Base-by-base conservation (phyloP, 2,888 invertebrate genomes). In the Xanthorhoe designata region DNA sequence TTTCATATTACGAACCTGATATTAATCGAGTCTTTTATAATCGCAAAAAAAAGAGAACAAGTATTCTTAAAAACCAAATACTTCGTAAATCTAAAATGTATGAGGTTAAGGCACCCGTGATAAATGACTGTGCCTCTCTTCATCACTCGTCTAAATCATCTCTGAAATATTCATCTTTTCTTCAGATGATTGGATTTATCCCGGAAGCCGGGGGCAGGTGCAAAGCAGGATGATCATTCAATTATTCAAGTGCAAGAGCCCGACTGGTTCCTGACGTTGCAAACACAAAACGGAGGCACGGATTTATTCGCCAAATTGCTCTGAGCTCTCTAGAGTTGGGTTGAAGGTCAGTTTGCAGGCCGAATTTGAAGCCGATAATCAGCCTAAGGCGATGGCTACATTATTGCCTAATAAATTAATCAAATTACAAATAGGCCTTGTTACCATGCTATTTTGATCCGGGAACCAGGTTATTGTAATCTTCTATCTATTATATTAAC, bases 251-350 rank as follows among this genome's bases (percentile, higher is more conserved):
- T 80, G 75, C 78, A 71, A 59, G 68, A 80, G 70, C 80, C 74
- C 71, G 76, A 74, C 73, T 78, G 76, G 75, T 71, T 76, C 77
- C 80, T 83, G 81, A 82, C 78, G 78, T 75, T 76, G 82, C 77
- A 74, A 81, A 80, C 78, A 80, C 80, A 84, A 78, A 81, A 77
- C 75, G 75, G 78, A 75, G 78, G 73, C 79, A 80, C 77, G 78
- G 84, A 87, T 87, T 86, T 87, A 85, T 87, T 78, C 79, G 76
- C 77, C 78, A 76, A 83, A 82, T 84, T 80, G 83, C 82, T 78
- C 75, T 74, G 73, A 82, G 80, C 78, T 77, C 72, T 50, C 17
- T 66, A 66, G 55, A 63, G 61, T 24, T 47, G 64, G 45, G 49
- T 17, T 38, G 47, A 57, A 68, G 64, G 57, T 68, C 67, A 57